Percentiles rank a stretch among this genome's conserved stretches.
Evolutionary conservation across 1,140 invertebrate species (phyloP).

Genomic region (Lasaia peninsularis): DNA sequence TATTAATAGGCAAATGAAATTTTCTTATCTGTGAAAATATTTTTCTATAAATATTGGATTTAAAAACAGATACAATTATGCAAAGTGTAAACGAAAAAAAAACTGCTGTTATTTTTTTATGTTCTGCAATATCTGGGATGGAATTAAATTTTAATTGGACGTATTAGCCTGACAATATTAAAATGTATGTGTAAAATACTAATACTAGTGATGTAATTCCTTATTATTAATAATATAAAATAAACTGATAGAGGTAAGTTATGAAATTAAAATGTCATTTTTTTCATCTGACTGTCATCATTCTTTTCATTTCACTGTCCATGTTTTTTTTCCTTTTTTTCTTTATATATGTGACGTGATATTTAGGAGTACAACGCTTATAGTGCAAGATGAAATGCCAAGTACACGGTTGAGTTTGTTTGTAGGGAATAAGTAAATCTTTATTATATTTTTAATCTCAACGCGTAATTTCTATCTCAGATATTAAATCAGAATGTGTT

Average conservation of each 20-base stretch:
- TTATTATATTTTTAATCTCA: constrained; percentile 12
- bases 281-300: too few relatives aligned
- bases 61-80: constrained; percentile 39
- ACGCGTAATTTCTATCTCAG: constrained; percentile 55
- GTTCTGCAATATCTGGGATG: constrained; percentile 69
- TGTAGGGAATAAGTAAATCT: neutral
- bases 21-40: constrained; percentile 55
- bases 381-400: constrained; percentile 12
- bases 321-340: neutral
- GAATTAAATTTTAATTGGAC: constrained; percentile 51
- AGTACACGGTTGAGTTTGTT: constrained; percentile 9
- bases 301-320: neutral
- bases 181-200: constrained; percentile 35
- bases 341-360: neutral
- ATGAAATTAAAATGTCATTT: constrained; percentile 9
- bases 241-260: constrained; percentile 13
- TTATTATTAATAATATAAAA: constrained; percentile 13
- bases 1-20: constrained; percentile 39
- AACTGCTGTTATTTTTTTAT: constrained; percentile 50
- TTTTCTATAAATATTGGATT: constrained; percentile 69
- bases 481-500: constrained; percentile 62
- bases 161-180: constrained; percentile 70
- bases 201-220: constrained; percentile 10
- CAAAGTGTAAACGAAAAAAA: constrained; percentile 41
- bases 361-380: constrained; percentile 1